Conservation (phyloP, 2,797 vertebrate genomes). For the Paguma larvata region DNA sequence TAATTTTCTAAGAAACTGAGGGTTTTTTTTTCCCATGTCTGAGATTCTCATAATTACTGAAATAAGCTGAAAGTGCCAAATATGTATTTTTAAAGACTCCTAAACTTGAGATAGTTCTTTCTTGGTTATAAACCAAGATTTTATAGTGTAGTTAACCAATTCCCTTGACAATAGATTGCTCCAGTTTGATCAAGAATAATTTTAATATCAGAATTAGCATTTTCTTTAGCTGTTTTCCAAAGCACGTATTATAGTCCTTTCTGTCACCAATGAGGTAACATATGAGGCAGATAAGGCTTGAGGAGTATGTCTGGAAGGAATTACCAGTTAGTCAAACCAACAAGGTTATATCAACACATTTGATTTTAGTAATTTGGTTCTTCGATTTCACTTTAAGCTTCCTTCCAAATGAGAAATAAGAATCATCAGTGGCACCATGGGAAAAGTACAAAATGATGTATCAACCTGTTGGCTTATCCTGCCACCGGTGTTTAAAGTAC, state of each 20-base stretch:
- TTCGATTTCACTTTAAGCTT: constrained; percentile 50
- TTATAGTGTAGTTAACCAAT: constrained; percentile 43
- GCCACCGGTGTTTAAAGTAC: neutral
- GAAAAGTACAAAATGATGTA: neutral
- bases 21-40: neutral
- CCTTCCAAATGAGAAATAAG: constrained; percentile 57
- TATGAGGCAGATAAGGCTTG: neutral
- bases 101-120: constrained; percentile 45
- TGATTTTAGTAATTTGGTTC: constrained; percentile 48
- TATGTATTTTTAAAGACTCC: constrained; percentile 54
- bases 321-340: neutral
- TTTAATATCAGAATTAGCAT: constrained; percentile 44
- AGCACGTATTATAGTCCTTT: neutral
- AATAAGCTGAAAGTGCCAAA: constrained; percentile 66
- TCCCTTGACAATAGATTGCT: constrained; percentile 28
- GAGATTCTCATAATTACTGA: constrained; percentile 47
- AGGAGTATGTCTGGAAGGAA: neutral
- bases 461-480: neutral
- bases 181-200: neutral
- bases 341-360: constrained; percentile 60
- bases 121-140: constrained; percentile 51
- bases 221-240: neutral
- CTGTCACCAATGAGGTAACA: neutral
- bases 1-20: constrained; percentile 36
- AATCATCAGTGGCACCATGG: neutral